Percentiles rank a stretch among this genome's conserved stretches.
Conservation (phyloP, 2,113 vertebrate genomes). For the Heteronetta atricapilla region DNA sequence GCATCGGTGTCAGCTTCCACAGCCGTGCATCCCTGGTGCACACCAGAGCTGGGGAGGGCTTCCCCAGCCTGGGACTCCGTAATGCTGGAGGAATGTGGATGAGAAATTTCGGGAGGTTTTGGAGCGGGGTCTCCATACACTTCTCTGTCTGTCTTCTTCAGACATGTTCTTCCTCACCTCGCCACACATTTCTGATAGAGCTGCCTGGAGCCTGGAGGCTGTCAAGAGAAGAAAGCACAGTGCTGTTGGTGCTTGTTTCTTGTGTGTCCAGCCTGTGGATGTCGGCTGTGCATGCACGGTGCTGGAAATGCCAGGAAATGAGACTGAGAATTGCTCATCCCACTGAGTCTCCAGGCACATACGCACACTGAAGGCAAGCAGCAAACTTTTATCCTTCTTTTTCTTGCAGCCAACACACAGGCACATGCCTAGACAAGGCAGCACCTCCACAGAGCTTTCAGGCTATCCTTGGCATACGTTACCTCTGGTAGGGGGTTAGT, state of each 20-base stretch:
- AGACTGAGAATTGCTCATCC: background rate
- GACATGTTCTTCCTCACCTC: background rate
- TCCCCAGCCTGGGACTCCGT: fast-evolving
- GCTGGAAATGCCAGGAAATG: background rate
- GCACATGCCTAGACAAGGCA: fast-evolving
- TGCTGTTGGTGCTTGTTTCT: background rate
- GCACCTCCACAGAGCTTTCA: fast-evolving
- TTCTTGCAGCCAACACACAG: background rate
- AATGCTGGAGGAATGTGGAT: fast-evolving
- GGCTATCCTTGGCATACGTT: fast-evolving
- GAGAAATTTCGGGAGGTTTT: background rate
- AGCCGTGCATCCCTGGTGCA: fast-evolving
- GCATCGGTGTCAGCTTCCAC: fast-evolving
- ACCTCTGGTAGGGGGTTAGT: background rate
- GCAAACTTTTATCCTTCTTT: background rate
- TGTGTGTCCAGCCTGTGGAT: background rate
- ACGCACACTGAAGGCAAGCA: fast-evolving
- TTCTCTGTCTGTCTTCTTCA: background rate
- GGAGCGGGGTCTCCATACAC: background rate
- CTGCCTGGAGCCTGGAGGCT: background rate
- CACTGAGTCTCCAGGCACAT: background rate
- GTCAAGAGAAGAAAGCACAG: background rate
- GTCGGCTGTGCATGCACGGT: fast-evolving
- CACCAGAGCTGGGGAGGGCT: background rate
- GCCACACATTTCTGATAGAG: background rate